Percentiles rank a stretch among this genome's conserved stretches.
These are phyloP conservation scores for Chauna torquata DNA, from an alignment of 2,113 vertebrate species.

Conservation along the genomic window DNA sequence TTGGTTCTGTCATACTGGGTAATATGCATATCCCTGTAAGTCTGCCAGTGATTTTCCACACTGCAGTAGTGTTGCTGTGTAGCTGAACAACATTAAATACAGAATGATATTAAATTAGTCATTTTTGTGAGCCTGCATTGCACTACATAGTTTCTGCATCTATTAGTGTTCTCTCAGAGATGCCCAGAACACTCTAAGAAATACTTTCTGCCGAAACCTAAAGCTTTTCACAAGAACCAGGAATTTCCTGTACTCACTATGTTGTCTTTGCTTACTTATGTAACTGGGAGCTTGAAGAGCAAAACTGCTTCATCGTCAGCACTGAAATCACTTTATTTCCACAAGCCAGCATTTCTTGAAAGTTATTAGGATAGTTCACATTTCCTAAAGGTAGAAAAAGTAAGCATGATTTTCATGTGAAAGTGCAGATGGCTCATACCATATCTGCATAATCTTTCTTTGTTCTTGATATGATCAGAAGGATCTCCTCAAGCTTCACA, in stretches of 20 bases:
- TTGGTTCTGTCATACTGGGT: slow-evolving; percentile 3
- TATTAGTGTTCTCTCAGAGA: slow-evolving; percentile 1
- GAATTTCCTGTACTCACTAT: background rate
- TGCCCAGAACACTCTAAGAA: background rate
- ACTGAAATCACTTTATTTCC: background rate
- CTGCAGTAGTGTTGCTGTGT: slow-evolving; percentile 19
- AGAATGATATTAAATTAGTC: slow-evolving; percentile 7
- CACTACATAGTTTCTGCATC: background rate
- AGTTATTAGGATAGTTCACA: background rate
- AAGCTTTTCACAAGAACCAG: background rate
- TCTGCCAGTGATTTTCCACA: slow-evolving; percentile 43
- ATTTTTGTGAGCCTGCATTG: background rate
- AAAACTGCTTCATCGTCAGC: background rate
- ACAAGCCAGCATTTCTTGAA: background rate
- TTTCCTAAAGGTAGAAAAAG: slow-evolving; percentile 1
- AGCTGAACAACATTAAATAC: slow-evolving; percentile 34
- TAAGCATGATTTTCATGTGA: background rate
- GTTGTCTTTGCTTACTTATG: slow-evolving; percentile 22
- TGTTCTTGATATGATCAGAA: background rate
- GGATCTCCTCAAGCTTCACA: background rate
- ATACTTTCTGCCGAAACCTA: background rate
- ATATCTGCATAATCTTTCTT: background rate
- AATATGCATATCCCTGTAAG: slow-evolving; percentile 45
- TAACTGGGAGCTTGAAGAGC: background rate
- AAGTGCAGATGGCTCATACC: background rate